phyloP scores from a whole-genome alignment of 2,797 vertebrate species.

The Artibeus jamaicensis region DNA sequence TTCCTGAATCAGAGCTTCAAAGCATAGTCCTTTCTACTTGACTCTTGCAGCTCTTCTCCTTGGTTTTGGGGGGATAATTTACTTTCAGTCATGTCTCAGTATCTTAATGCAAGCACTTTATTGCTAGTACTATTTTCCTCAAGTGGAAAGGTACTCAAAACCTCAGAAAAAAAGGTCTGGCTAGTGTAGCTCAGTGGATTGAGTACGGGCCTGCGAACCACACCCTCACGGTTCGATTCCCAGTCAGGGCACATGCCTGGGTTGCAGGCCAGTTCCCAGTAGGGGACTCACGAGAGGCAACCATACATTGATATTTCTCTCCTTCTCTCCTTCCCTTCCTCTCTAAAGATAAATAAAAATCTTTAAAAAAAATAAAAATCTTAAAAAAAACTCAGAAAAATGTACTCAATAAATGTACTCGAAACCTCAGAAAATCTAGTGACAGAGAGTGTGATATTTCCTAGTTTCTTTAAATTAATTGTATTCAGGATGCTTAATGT shows the following conservation, averaged over 20 bases:
- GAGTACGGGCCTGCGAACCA: too few relatives aligned
- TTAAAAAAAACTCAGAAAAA: too few relatives aligned
- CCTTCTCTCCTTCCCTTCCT: too few relatives aligned
- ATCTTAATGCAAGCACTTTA: not conserved
- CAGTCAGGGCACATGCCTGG: too few relatives aligned
- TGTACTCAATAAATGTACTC: too few relatives aligned
- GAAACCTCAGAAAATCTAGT: not conserved
- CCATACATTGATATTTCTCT: too few relatives aligned
- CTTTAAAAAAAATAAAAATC: too few relatives aligned
- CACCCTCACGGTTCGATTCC: too few relatives aligned
- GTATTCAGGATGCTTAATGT: not conserved
- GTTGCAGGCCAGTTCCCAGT: too few relatives aligned
- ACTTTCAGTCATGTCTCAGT: not conserved
- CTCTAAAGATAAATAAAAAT: too few relatives aligned
- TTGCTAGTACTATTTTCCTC: not conserved
- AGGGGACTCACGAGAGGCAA: too few relatives aligned
- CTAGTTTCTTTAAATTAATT: not conserved
- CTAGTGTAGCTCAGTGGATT: too few relatives aligned
- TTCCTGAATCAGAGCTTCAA: not conserved
- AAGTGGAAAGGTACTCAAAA: not conserved
- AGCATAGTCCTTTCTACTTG: not conserved
- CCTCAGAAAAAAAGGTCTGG: conserved; percentile 20
- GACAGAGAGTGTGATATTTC: not conserved
- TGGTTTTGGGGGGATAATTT: not conserved
- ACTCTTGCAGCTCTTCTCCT: not conserved